Evolutionary conservation across 2,113 vertebrate species (phyloP), one percentile per base, ranked within the genome.

Genomic region (Hyaena hyaena): DNA sequence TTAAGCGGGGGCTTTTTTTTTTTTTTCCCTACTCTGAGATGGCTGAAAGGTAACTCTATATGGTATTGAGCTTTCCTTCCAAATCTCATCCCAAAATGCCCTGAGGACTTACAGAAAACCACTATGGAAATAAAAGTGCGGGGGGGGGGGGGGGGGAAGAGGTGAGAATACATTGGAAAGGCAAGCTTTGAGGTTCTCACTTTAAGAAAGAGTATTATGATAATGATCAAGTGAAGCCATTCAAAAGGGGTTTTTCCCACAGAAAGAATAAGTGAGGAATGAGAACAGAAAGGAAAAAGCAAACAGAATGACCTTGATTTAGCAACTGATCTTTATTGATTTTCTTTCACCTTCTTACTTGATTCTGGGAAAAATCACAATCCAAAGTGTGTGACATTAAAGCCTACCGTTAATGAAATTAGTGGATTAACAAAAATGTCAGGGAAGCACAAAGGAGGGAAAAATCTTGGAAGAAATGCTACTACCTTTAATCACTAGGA

Each of bases 41-140:
- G 80, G 68, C 48, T 73, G 19, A 81, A 93, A 96, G 58, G 97
- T 96, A 97, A 97, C 93, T 81, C 95, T 77, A 90, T 84, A 92
- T n/a, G n/a, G 50, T 81, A 95, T 77, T 97, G 89, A 84, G 80
- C 61, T 92, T 96, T 96, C 55, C 81, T 88, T 88, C 93, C 87
- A 93, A 96, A 87, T 95, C 91, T 89, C 88, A 96, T 93, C 87
- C 95, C 92, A 26, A 93, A 98, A 97, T 96, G 48, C 95, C 92
- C 93, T 31, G 12, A 91, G 89, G 92, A 77, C 33, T 74, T 77
- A 58, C 16, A 91, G 58, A 97, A 97, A 97, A 94, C 31, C 23
- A 83, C n/a, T n/a, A 33, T 45, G 69, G 89, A 97, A 97, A 97
- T 96, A 93, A 96, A 97, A 96, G 80, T n/a, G 68, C 9, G 9